A percentile compares a stretch with the other conserved stretches of the same genome.
Evolutionary conservation across 2,797 vertebrate species (phyloP).

Genomic region (Lophotriccus pileatus): DNA sequence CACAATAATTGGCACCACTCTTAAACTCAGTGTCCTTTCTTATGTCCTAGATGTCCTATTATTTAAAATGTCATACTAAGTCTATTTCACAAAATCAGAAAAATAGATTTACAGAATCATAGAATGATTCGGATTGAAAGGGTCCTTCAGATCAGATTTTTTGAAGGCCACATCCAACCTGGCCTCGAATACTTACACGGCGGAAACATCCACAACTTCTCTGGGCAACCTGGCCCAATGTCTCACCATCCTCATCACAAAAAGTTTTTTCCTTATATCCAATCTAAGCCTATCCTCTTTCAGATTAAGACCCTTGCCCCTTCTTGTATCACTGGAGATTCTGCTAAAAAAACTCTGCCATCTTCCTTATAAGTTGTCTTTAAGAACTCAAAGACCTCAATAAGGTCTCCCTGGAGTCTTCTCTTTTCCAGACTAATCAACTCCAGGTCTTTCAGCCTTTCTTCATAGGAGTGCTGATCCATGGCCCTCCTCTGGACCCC

Average conservation of each 20-base stretch:
- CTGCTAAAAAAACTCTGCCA: neutral
- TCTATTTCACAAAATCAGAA: neutral
- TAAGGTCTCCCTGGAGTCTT: neutral
- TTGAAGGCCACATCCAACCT: neutral
- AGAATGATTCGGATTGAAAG: neutral
- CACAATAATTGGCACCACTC: neutral
- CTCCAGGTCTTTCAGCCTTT: neutral
- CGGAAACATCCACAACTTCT: neutral
- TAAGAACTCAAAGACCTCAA: neutral
- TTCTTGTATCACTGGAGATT: neutral
- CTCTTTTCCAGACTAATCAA: neutral
- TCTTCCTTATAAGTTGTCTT: neutral
- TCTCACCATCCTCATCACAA: neutral
- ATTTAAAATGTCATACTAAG: neutral
- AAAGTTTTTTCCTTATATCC: neutral
- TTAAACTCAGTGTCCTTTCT: neutral
- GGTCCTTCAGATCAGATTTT: neutral
- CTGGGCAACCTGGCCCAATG: neutral
- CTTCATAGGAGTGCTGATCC: neutral
- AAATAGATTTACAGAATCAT: neutral
- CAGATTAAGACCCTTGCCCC: neutral
- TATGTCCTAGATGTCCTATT: neutral
- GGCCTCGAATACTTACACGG: neutral
- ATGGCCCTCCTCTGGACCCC: rapidly evolving
- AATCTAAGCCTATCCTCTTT: neutral